Percentiles rank a stretch among this genome's conserved stretches.
Conservation (phyloP, 2,888 invertebrate genomes). For the Colostygia pectinataria region DNA sequence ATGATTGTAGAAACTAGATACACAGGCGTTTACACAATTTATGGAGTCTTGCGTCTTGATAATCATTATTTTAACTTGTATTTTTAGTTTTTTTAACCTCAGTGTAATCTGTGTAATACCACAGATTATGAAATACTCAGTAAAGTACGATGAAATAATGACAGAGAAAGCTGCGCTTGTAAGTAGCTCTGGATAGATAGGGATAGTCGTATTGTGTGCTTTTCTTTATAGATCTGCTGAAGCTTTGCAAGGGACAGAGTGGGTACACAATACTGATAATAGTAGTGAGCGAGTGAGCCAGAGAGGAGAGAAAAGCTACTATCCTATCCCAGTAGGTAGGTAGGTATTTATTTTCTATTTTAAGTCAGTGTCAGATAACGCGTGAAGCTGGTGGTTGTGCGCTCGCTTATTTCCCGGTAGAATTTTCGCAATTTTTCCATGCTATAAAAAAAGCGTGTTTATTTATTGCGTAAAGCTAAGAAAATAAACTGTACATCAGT, state of each 20-base stretch:
- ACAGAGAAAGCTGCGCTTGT: constrained; percentile 43
- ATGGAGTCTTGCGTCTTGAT: no score
- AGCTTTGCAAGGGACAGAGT: constrained; percentile 44
- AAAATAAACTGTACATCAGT: neutral
- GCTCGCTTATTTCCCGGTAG: constrained; percentile 9
- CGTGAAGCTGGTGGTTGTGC: constrained; percentile 25
- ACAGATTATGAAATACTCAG: no score
- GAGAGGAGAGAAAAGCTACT: neutral
- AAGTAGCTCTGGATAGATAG: constrained; percentile 39
- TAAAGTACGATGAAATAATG: constrained; percentile 28
- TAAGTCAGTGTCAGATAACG: constrained; percentile 36
- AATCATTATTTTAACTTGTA: no score
- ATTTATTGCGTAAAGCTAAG: neutral
- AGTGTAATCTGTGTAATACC: no score
- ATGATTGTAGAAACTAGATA: no score
- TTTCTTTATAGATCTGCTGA: constrained; percentile 77
- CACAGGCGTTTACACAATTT: no score
- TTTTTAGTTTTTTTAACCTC: no score
- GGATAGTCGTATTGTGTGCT: constrained; percentile 57
- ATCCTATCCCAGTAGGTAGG: no score
- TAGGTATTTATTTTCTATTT: constrained; percentile 28
- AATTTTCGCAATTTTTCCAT: constrained; percentile 18
- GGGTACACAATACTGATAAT: no score
- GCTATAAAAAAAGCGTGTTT: constrained; percentile 5
- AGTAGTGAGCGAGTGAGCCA: no score